A percentile compares a stretch with the other conserved stretches of the same genome.
Evolutionary conservation across 2,888 invertebrate species (phyloP).

Genomic region (Octonoba sinensis): DNA sequence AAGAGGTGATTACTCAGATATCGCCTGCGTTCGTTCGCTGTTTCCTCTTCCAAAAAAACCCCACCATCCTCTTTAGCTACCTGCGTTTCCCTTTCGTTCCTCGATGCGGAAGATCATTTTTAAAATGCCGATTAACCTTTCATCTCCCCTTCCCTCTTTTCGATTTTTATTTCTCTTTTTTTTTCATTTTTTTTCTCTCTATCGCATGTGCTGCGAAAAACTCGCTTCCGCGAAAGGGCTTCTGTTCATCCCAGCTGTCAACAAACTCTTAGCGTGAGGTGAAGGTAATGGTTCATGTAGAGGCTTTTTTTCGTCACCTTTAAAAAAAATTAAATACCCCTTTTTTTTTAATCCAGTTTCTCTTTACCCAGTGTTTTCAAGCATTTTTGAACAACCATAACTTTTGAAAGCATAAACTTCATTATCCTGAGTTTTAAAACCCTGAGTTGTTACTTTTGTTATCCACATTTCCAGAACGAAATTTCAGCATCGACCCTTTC

Average conservation of each 20-base stretch:
- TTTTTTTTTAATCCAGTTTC: too few relatives aligned
- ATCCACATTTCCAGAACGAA: too few relatives aligned
- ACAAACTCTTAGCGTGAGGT: too few relatives aligned
- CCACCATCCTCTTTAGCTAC: slow-evolving; percentile 9
- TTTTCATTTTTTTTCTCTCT: neutral
- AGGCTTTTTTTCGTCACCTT: too few relatives aligned
- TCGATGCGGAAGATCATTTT: slow-evolving; percentile 18
- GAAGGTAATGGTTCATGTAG: too few relatives aligned
- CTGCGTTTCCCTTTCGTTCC: slow-evolving; percentile 10
- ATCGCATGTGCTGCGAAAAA: neutral
- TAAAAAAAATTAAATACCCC: too few relatives aligned
- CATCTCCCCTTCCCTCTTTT: slow-evolving; percentile 13
- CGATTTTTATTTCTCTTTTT: slow-evolving; percentile 14
- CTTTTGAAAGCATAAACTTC: too few relatives aligned
- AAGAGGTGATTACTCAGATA: slow-evolving; percentile 28
- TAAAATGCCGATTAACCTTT: slow-evolving; percentile 20
- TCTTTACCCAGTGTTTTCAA: too few relatives aligned
- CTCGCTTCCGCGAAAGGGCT: neutral
- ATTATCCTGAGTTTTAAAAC: too few relatives aligned
- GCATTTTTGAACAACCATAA: too few relatives aligned
- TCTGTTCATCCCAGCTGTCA: neutral
- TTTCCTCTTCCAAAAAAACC: neutral
- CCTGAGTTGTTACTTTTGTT: too few relatives aligned
- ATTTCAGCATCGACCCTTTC: too few relatives aligned
- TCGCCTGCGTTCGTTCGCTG: neutral